Conservation (phyloP, 2,797 vertebrate species). For the Anableps anableps region DNA sequence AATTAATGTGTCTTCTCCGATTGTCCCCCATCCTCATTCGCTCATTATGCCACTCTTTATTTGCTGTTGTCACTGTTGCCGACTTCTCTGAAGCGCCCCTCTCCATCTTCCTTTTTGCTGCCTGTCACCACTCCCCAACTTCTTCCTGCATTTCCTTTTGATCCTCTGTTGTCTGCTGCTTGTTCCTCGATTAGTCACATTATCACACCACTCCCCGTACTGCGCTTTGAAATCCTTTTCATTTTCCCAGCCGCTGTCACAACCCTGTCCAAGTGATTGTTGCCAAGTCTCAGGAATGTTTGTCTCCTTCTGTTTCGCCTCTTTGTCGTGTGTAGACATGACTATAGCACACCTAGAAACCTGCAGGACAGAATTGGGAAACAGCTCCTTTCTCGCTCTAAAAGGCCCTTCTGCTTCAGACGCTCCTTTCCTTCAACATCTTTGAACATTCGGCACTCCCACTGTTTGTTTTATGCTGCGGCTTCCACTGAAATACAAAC, state of each 20-base stretch:
- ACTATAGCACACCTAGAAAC: conserved; percentile 52
- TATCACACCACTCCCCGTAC: conserved; percentile 56
- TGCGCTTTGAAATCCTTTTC: conserved; percentile 58
- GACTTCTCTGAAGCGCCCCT: conserved; percentile 33
- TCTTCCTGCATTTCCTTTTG: conserved; percentile 56
- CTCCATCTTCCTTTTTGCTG: conserved; percentile 34
- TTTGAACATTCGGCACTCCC: conserved; percentile 36
- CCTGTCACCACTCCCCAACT: conserved; percentile 41
- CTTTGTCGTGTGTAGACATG: conserved; percentile 66
- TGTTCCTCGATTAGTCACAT: conserved; percentile 66
- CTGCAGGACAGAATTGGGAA: conserved; percentile 58
- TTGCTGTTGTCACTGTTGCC: conserved; percentile 42
- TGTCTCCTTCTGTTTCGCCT: conserved; percentile 22
- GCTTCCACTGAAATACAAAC: conserved; percentile 32
- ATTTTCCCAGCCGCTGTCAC: conserved; percentile 53
- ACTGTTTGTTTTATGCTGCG: conserved; percentile 24
- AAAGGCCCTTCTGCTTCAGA: conserved; percentile 32
- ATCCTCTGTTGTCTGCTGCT: conserved; percentile 50
- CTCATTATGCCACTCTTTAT: conserved; percentile 60
- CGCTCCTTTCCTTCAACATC: conserved; percentile 5
- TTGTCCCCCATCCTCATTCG: conserved; percentile 48
- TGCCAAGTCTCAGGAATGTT: conserved; percentile 63
- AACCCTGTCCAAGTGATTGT: conserved; percentile 56
- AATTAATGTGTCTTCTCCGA: conserved; percentile 57
- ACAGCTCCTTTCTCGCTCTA: conserved; percentile 42